Evolutionary conservation across 2,888 invertebrate species (phyloP).

Genomic region (Ditula angustiorana): DNA sequence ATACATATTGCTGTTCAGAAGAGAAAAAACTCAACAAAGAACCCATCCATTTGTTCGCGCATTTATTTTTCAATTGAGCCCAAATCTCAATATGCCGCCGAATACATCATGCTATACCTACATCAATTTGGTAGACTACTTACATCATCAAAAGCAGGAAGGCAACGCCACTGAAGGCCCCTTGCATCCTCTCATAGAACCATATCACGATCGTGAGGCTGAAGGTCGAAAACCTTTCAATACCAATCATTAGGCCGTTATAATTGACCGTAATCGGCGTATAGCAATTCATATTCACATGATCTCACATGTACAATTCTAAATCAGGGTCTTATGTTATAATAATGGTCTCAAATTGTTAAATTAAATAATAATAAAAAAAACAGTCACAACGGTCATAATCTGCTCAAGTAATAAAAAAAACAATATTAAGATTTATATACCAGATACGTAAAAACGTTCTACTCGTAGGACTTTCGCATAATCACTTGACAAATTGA

Average conservation of each 20-base stretch:
- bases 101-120: background rate
- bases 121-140: background rate
- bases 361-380: background rate
- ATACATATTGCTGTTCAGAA: slow-evolving; percentile 5
- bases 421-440: too few species aligned
- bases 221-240: slow-evolving; percentile 38
- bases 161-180: slow-evolving; percentile 3
- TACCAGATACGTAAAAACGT: background rate
- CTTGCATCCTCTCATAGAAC: slow-evolving; percentile 14
- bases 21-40: background rate
- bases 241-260: slow-evolving; percentile 28
- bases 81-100: background rate
- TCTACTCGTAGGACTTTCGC: background rate
- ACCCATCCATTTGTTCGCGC: background rate
- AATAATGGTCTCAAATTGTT: slow-evolving; percentile 2
- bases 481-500: slow-evolving; percentile 41
- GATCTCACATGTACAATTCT: slow-evolving; percentile 30
- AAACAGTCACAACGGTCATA: background rate
- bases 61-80: background rate
- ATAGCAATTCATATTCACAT: slow-evolving; percentile 25
- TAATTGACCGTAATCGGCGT: slow-evolving; percentile 37
- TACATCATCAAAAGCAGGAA: background rate
- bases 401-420: too few species aligned
- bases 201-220: slow-evolving; percentile 13
- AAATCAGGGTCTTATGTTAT: slow-evolving; percentile 24